phyloP scores from a whole-genome alignment of 2,797 vertebrate species.

The Cheirogaleus major region DNA sequence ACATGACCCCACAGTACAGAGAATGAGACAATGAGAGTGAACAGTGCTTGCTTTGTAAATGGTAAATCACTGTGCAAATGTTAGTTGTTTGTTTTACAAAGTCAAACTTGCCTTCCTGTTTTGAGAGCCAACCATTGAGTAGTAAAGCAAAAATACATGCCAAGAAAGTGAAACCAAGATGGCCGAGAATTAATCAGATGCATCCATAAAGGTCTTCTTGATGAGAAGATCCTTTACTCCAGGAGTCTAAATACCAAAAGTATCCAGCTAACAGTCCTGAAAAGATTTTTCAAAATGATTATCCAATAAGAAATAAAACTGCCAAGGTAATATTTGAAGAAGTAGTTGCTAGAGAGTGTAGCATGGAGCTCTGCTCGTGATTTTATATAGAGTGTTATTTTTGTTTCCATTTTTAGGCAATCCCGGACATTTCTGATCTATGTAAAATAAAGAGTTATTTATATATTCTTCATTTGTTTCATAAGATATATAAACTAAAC shows the following conservation, averaged over 20 bases:
- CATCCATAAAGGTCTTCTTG: background rate
- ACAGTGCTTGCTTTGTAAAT: constrained; percentile 67
- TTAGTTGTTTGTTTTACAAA: constrained; percentile 61
- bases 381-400: background rate
- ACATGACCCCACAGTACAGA: background rate
- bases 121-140: constrained; percentile 56
- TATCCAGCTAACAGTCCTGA: background rate
- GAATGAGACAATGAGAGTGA: background rate
- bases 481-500: background rate
- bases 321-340: background rate
- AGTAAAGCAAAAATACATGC: constrained; percentile 19
- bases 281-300: background rate
- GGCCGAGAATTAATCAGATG: background rate
- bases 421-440: background rate
- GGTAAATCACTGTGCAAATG: constrained; percentile 54
- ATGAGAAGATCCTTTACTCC: background rate
- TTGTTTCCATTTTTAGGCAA: background rate
- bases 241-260: background rate
- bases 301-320: constrained; percentile 11
- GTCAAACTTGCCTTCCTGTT: constrained; percentile 70
- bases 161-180: constrained; percentile 27
- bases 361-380: background rate
- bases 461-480: background rate
- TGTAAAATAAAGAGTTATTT: background rate
- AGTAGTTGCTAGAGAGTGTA: background rate